Evolutionary conservation across 2,113 vertebrate species (phyloP), one percentile per base, ranked within the genome.

Genomic region (Sclerurus mexicanus): DNA sequence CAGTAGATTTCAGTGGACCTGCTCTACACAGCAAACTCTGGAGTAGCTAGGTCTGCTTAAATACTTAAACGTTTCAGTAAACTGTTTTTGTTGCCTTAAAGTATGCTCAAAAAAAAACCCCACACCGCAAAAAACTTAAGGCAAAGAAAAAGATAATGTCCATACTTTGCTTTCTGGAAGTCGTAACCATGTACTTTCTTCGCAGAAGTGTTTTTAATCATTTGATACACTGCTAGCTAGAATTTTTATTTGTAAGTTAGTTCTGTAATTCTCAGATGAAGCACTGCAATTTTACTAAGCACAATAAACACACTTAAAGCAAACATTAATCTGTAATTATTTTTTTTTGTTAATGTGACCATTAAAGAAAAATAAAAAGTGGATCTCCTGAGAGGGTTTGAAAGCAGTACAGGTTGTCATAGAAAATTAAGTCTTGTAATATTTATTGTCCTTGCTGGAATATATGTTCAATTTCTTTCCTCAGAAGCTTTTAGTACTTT

Each of bases 381-480:
- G 18, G 7, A 39, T 92, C 92, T 94, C 90, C 47, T 75, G 88
- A 84, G 95, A 80, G 71, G 62, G 17, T 77, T 86, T 90, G 73
- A 75, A 81, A 90, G 60, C 44, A 53, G 63, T 71, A 67, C 47
- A 81, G 12, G 8, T 93, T 95, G 88, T 92, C 79, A 75, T 27
- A 74, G 79, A 92, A 96, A 94, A 94, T 19, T 71, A 68, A 69
- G 18, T 58, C n/a, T 47, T 86, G 56, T 88, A 88, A 25, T 95
- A 71, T 90, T 95, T 96, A 76, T 90, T 93, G 56, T 84, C 37
- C 28, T 89, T 90, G 93, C 52, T 88, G 58, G 49, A 52, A 52
- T 77, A 8, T 42, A 33, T 22, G 19, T 78, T 90, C 81, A n/a
- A 88, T 77, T 83, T 91, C 30, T 83, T 93, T 86, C 77, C 63